Conservation (phyloP, 2,888 invertebrate species). For the Bruchidius siliquastri region DNA sequence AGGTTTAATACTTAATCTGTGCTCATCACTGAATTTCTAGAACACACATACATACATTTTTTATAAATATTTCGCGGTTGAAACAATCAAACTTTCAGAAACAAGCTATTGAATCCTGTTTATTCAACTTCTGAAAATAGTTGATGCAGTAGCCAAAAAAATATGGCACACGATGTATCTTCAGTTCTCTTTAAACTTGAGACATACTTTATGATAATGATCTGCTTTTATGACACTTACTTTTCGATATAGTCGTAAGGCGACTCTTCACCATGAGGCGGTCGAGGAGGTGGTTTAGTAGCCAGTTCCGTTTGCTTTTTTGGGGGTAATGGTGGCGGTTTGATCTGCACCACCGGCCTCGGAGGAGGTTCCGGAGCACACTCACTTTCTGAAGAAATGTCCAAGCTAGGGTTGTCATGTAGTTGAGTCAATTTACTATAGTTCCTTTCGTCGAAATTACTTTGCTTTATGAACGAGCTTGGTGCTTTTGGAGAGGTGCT, state of each 20-base stretch:
- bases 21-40: too few relatives aligned
- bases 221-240: conserved; percentile 29
- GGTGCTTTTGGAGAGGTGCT: conserved; percentile 36
- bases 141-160: too few relatives aligned
- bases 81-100: too few relatives aligned
- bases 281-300: conserved; percentile 59
- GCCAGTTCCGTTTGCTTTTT: conserved; percentile 52
- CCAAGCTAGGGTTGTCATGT: conserved; percentile 41
- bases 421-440: conserved; percentile 37
- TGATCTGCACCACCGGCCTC: conserved; percentile 58
- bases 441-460: neutral
- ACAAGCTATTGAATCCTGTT: too few relatives aligned
- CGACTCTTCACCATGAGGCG: conserved; percentile 54
- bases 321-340: conserved; percentile 70
- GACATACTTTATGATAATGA: too few relatives aligned
- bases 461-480: conserved; percentile 29
- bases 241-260: conserved; percentile 55
- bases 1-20: too few relatives aligned
- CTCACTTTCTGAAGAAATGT: conserved; percentile 43
- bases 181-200: too few relatives aligned
- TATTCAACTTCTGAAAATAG: too few relatives aligned
- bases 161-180: too few relatives aligned
- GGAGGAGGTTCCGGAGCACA: conserved; percentile 64
- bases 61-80: too few relatives aligned
- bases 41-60: too few relatives aligned